Evolutionary conservation across 2,797 vertebrate species (phyloP), one percentile per base, ranked within the genome.

Genomic region (Sebastes umbrosus): DNA sequence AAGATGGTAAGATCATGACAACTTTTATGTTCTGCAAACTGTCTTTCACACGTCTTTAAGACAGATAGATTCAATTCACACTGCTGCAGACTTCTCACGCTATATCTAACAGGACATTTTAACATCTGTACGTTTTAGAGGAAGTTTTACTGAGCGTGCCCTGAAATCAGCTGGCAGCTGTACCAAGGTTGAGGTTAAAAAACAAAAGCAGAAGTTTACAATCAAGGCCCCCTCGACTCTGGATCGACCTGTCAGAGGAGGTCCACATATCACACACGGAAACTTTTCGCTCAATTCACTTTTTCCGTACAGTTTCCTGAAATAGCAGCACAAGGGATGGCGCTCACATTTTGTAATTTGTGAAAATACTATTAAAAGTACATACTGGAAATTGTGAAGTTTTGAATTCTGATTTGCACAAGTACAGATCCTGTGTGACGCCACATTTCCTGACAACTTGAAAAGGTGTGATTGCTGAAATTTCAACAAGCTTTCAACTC

Each of bases 191-290:
- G 73, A 71, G 60, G 39, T 75, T 9, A 14, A 52, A 76, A 60
- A 60, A 2, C 8, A 52, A 69, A 71, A 82, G 22, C 50, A 75
- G 72, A 80, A 75, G 73, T 70, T 71, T 20, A 22, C 1, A 22
- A 6, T 36, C 11, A 8, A 16, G 39, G 27, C 11, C 27, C 16
- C 8, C 13, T 63, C 8, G 6, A 34, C 20, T 73, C 55, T 34
- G 27, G 8, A 50, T 3, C 27, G 2, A 29, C 12, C 50, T 55
- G 31, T 11, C 10, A 8, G n/a, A 18, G n/a, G 67, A 14, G n/a
- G 13, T 16, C n/a, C 13, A n/a, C 12, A 55, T 10, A 18, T 69
- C 29, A 22, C 16, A 27, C 31, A 12, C 9, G 16, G 6, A 8
- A 59, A 29, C 25, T 1, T 16, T 29, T 59, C 2, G 6, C 25